Evolutionary conservation across 2,888 invertebrate species (phyloP), one percentile per base, ranked within the genome.

Genomic region (Plebejus anna): DNA sequence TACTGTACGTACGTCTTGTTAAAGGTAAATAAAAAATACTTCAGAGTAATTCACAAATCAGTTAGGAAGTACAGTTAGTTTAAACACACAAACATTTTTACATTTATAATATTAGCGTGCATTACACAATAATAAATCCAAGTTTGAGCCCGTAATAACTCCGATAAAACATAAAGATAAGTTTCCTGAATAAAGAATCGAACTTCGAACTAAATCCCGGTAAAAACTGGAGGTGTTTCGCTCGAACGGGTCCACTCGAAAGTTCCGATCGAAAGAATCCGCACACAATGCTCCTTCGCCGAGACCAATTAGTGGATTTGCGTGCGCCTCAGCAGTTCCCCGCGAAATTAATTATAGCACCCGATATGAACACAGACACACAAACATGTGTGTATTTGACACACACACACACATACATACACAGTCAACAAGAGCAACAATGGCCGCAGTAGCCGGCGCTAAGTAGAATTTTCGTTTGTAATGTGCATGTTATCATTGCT

Each of bases 201-300:
- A 66, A 66, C 66, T 32, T 13, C 28, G 28, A 70, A 70, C 70
- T 70, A 36, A 7, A 28, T 32, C 13, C 9, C 16, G 36, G 70
- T 36, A 70, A 36, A 28, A 70, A 70, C 38, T 38, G 70, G 70
- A 70, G 70, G 70, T 70, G 70, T 70, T 70, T 38, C 70, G 70
- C 38, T 70, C 16, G 38, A 70, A 38, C 70, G 36, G 36, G 4
- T 7, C 70, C 70, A 38, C 70, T 70, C 70, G 38, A 70, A 70
- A 70, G 16, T 70, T 38, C 70, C 70, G 70, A 36, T n/a, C 70
- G 38, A 70, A 38, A 70, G 70, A 70, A 70, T 7, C 38, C 38
- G 70, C 6, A 16, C 36, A 70, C 70, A 70, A 70, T 70, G 11
- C 28, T 22, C 6, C 28, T 13, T 13, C 70, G 11, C 36, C 38